Base-by-base conservation (phyloP, 2,797 vertebrate species). In the Knipowitschia caucasica region DNA sequence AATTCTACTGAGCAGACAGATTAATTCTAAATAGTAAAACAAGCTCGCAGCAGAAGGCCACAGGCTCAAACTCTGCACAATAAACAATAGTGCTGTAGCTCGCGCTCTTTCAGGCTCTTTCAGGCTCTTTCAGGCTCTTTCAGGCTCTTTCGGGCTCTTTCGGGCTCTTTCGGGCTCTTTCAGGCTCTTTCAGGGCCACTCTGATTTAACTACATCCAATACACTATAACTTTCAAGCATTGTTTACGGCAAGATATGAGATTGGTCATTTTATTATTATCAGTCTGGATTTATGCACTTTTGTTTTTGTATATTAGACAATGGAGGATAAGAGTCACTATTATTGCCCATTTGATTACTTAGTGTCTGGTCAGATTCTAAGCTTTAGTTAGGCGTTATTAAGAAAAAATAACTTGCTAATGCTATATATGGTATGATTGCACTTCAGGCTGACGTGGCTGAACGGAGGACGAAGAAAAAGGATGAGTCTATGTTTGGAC, bases 1-100 rank as follows among this genome's bases (percentile, higher is more conserved):
- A 43, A 43, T 43, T 23, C 21, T 1, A 25, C 24, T 7, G 40
- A 43, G 40, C 6, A 43, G 40, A 43, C 40, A 25, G 40, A 8
- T 23, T 43, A 43, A 43, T 43, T 43, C 23, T 43, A 43, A 43
- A 43, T 23, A 7, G 40, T 43, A 43, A 43, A 43, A 43, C 40
- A 14, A 21, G 26, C n/a, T 43, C 40, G 26, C 12, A 4, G 40
- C 40, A 43, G 23, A 25, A 43, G 23, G 40, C 2, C 40, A 8
- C 12, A 6, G 2, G 8, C 40, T 43, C 24, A 43, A 43, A 5
- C 21, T 6, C 56, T 52, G 66, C 50, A 10, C 12, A 5, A 31
- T 51, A 25, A 43, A 43, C 40, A 26, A 43, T 15, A 25, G 23
- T 4, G 7, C 11, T 43, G 40, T 3, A 7, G 14, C 40, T 24